Base-by-base conservation (phyloP, 1,140 invertebrate genomes). In the Pemphigus obesinymphae region DNA sequence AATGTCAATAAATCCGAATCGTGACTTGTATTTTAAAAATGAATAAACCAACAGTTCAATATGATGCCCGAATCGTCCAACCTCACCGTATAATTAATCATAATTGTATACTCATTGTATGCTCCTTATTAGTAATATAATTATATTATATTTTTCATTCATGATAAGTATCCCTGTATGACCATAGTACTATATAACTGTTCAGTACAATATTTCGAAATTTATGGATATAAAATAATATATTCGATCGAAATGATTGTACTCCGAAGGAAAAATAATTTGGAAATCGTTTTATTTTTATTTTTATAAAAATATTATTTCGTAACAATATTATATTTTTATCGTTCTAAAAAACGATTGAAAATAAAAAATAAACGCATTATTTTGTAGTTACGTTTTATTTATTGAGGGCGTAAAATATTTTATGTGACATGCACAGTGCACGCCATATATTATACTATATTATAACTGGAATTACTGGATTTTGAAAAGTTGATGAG, bases 1-100 rank as follows among this genome's bases (percentile, higher is more conserved):
- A 72, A 72, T 50, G 45, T 75, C 72, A 53, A 75, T 53, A 53
- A 53, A 53, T n/a, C n/a, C n/a, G n/a, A n/a, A n/a, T 75, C 72
- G 72, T 75, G 72, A 75, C 72, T 75, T 0, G 72, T 75, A 48
- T 72, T 72, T 43, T 48, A 72, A 43, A 15, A 10, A 10, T 5
- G 8, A 72, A 72, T 17, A 40, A 72, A 29, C 48, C 68, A 31
- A 72, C 68, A 63, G 34, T 63, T 72, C 13, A 72, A 45, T n/a
- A n/a, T 31, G 66, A 70, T 70, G n/a, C 10, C n/a, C 8, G 40
- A 37, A 37, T 34, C 61, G 17, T 68, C n/a, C 34, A 43, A 26
- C 66, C n/a, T n/a, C 23, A n/a, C 10, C 37, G 23, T 31, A 26
- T 43, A 45, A 43, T 70, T 26, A 70, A 70, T 70, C 66, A 70